Evolutionary conservation across 2,888 invertebrate species (phyloP).

Genomic region (Stenchaetothrips biformis): DNA sequence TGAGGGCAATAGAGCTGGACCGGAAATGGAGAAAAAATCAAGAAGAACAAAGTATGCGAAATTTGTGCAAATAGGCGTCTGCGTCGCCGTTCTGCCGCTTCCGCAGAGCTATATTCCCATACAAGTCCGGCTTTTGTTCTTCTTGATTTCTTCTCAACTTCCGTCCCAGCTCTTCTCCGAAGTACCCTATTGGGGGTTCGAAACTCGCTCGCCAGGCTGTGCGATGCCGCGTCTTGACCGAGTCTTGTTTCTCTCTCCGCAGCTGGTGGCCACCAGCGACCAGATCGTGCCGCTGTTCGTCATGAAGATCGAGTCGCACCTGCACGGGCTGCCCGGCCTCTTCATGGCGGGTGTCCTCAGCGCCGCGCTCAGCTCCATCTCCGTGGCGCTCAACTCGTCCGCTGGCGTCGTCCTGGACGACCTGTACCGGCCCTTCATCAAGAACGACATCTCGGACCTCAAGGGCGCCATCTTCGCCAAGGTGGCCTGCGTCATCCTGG

Average conservation of each 20-base stretch:
- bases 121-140: no score
- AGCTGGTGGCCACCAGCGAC: conserved; percentile 57
- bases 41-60: no score
- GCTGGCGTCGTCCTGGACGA: conserved; percentile 80
- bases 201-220: no score
- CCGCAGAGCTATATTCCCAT: no score
- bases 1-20: no score
- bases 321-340: conserved; percentile 77
- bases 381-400: conserved; percentile 83
- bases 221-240: no score
- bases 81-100: no score
- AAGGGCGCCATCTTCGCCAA: conserved; percentile 60
- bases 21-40: no score
- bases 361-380: conserved; percentile 82
- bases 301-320: conserved; percentile 65
- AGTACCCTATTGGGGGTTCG: no score
- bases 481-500: conserved; percentile 58
- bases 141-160: no score
- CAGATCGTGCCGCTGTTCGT: conserved; percentile 79
- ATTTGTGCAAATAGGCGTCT: no score
- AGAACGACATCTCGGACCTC: conserved; percentile 52
- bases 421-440: conserved; percentile 51
- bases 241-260: not conserved
- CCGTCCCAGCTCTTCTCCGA: no score
- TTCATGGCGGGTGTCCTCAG: conserved; percentile 88